A percentile compares a stretch with the other conserved stretches of the same genome.
Conservation (phyloP, 2,113 vertebrate species). For the Martes martes region DNA sequence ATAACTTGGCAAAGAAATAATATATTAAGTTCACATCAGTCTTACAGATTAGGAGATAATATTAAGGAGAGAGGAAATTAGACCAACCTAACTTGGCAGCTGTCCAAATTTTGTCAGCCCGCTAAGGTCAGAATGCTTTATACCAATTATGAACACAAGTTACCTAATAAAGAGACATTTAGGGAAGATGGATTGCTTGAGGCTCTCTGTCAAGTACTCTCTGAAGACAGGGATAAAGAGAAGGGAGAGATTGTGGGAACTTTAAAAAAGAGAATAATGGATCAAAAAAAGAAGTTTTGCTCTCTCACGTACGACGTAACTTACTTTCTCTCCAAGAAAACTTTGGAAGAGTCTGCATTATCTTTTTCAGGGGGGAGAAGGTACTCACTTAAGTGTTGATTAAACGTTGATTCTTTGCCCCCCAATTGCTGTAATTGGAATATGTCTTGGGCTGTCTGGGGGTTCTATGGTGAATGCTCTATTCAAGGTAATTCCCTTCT, state of each 20-base stretch:
- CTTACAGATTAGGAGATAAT: slow-evolving; percentile 30
- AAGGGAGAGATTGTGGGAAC: background rate
- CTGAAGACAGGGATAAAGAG: background rate
- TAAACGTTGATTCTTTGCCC: background rate
- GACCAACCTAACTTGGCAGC: slow-evolving; percentile 4
- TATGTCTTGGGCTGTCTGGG: background rate
- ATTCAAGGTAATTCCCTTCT: background rate
- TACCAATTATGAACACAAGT: background rate
- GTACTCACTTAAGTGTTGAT: background rate
- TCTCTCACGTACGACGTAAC: background rate
- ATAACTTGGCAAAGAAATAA: slow-evolving; percentile 52
- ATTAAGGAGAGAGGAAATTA: slow-evolving; percentile 3
- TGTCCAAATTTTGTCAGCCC: background rate
- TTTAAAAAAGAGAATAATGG: background rate
- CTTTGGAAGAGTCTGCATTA: background rate
- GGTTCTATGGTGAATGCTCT: background rate
- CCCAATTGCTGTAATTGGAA: accelerated
- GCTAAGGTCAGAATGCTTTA: slow-evolving; percentile 4
- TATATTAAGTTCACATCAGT: slow-evolving; percentile 29
- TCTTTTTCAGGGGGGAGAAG: background rate
- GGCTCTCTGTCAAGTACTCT: background rate
- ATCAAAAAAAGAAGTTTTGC: background rate
- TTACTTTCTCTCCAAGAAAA: background rate
- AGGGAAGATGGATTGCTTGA: background rate
- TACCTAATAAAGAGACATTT: slow-evolving; percentile 9